Evolutionary conservation across 1,140 invertebrate genomes (phyloP), one percentile per base, ranked within the genome.

Genomic region (Lysiphlebus fabarum): DNA sequence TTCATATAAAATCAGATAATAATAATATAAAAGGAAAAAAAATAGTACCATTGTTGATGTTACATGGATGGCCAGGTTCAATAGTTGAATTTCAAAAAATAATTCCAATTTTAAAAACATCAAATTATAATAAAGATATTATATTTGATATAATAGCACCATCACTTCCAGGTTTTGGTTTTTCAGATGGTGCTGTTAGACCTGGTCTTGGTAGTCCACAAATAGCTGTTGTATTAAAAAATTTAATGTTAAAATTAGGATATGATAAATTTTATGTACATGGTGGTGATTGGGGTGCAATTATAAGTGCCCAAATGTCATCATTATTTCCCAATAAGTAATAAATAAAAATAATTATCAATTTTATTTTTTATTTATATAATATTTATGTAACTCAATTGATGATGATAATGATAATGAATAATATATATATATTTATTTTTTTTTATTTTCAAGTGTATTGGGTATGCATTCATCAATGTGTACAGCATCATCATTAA

Each of bases 31-130:
- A 70, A 10, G 72, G 69, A 6, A 81, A 69, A 62, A 65, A 59
- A 75, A 80, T 90, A 1, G 63, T 87, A 9, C 90, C 90, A 0
- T 56, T 92, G 10, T 69, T 95, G 0, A 57, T 95, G 6, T 70
- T 90, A 14, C 92, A 95, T 69, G 92, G 92, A 14, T 96, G 92
- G 92, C 92, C 93, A 2, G 91, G 92, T 6, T 90, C 89, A 1
- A 82, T 93, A 7, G 76, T 86, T 11, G 91, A 95, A 75, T 94
- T 93, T 73, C 87, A 89, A 59, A 86, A 90, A 75, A 62, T 84
- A 76, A 80, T 91, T 50, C 89, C 89, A 0, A 56, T 87, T 5
- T 75, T 93, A 1, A 89, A 83, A 0, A 82, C 80, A 2, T 78
- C 84, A 5, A 74, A 78, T 49, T 72, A 79, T 36, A 81, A 81